These are phyloP conservation scores for Hymenopus coronatus DNA, from an alignment of 2,888 invertebrate species.

Conservation along the genomic window DNA sequence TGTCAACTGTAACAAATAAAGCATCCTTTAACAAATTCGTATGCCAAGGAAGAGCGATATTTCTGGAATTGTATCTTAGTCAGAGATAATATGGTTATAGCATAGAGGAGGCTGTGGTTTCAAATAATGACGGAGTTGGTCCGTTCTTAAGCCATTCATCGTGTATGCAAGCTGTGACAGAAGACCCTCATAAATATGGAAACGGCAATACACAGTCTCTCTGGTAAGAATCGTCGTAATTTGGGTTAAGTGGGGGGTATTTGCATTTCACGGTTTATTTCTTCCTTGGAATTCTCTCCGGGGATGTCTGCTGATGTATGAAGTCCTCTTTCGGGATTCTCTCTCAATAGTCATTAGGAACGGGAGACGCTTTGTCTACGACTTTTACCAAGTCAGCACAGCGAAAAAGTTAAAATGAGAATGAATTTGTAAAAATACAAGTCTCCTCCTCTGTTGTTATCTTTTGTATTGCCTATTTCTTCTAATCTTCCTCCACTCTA, in stretches of 20 bases:
- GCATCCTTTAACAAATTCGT: too few relatives aligned
- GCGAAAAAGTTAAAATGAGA: background rate
- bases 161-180: background rate
- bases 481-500: background rate
- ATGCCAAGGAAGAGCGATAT: too few relatives aligned
- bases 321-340: background rate
- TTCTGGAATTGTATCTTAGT: background rate
- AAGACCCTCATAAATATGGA: background rate
- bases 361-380: background rate
- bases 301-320: background rate
- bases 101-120: background rate
- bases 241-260: background rate
- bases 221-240: background rate
- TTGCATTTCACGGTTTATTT: background rate
- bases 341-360: background rate
- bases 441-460: background rate
- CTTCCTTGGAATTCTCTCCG: background rate
- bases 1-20: too few relatives aligned
- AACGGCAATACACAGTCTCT: background rate
- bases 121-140: background rate
- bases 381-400: background rate
- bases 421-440: background rate
- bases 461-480: background rate
- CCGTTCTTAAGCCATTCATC: background rate
- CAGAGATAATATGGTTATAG: background rate